Conservation (phyloP, 1,140 invertebrate genomes). For the Aphelenchoides besseyi region DNA sequence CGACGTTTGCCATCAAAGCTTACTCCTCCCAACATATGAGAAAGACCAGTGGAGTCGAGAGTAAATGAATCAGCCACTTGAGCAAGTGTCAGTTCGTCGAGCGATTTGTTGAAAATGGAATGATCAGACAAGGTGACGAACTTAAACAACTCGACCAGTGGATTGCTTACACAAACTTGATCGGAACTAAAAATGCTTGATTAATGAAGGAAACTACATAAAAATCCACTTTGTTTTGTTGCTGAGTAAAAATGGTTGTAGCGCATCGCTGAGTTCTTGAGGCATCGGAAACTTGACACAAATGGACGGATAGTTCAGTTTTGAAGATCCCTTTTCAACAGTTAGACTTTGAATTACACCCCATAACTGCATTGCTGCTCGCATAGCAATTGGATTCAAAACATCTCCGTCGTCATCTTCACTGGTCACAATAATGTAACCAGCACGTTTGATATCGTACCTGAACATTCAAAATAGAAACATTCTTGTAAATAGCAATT, state of each 20-base stretch:
- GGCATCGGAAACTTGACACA: slow-evolving; percentile 62
- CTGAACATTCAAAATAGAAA: slow-evolving; percentile 30
- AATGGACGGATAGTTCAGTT: slow-evolving; percentile 58
- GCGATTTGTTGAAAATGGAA: slow-evolving; percentile 46
- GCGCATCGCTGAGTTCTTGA: slow-evolving; percentile 44
- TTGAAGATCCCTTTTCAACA: slow-evolving; percentile 39
- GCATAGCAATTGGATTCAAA: slow-evolving; percentile 51
- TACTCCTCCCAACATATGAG: slow-evolving; percentile 52
- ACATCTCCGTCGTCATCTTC: slow-evolving; percentile 52
- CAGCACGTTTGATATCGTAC: slow-evolving; percentile 55
- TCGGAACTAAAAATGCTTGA: slow-evolving; percentile 23
- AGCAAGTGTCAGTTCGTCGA: slow-evolving; percentile 48
- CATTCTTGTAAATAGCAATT: not conserved
- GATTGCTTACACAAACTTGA: slow-evolving; percentile 58
- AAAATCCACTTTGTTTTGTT: slow-evolving; percentile 47
- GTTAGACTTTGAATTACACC: slow-evolving; percentile 52
- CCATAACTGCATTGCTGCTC: slow-evolving; percentile 59
- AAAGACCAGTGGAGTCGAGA: slow-evolving; percentile 46
- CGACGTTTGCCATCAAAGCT: slow-evolving; percentile 48
- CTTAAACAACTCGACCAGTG: slow-evolving; percentile 58
- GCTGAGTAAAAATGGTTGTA: slow-evolving; percentile 33
- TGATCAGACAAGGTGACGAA: slow-evolving; percentile 47
- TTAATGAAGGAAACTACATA: not conserved
- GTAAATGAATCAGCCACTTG: slow-evolving; percentile 47
- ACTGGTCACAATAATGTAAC: slow-evolving; percentile 58